A percentile compares a stretch with the other conserved stretches of the same genome.
These are phyloP conservation scores for Tupaia chinensis DNA, from an alignment of 2,113 vertebrate species.

Conservation along the genomic window DNA sequence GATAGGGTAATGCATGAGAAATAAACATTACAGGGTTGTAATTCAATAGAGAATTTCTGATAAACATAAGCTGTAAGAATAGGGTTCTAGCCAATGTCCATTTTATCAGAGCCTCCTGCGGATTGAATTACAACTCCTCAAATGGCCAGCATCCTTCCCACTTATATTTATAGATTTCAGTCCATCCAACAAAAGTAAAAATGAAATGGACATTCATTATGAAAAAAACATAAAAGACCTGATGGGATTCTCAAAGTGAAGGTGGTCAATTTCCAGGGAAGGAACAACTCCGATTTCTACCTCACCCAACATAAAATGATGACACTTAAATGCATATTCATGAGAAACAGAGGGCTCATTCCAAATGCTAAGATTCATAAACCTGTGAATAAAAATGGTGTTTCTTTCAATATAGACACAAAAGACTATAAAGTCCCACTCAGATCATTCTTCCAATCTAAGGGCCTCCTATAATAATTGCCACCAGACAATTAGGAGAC, in stretches of 20 bases:
- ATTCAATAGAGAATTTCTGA: slow-evolving; percentile 59
- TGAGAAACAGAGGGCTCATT: neutral
- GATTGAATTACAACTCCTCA: slow-evolving; percentile 1
- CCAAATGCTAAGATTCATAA: neutral
- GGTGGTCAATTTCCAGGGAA: neutral
- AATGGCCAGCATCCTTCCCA: neutral
- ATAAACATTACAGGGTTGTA: slow-evolving; percentile 48
- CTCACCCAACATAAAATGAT: neutral
- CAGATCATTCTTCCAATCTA: neutral
- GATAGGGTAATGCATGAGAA: slow-evolving; percentile 51
- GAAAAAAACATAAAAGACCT: neutral
- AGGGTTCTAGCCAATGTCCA: neutral
- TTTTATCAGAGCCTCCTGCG: slow-evolving; percentile 56
- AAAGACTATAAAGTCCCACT: neutral
- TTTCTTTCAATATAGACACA: neutral
- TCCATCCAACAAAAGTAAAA: slow-evolving; percentile 19
- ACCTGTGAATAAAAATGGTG: neutral
- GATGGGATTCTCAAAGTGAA: neutral
- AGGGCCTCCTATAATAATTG: neutral
- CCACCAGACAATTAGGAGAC: neutral
- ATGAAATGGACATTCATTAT: slow-evolving; percentile 61
- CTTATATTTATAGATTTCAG: slow-evolving; percentile 57
- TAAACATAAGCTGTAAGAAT: neutral
- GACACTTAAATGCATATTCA: neutral
- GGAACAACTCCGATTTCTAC: neutral